These are phyloP conservation scores for Podarcis lilfordi DNA, from an alignment of 2,797 vertebrate species.

Conservation along the genomic window DNA sequence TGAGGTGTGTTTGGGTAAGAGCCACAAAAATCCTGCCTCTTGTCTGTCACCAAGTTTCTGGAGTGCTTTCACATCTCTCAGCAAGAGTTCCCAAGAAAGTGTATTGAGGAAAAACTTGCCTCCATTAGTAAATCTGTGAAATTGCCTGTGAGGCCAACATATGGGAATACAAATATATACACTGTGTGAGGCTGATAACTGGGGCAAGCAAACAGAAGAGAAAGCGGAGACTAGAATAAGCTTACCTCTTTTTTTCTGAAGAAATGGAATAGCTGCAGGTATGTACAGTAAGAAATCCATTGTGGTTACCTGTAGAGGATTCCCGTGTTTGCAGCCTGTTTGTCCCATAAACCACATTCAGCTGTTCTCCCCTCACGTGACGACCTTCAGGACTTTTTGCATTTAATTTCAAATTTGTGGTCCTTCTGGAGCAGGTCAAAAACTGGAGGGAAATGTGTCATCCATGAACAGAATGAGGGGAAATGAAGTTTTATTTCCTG, in stretches of 20 bases:
- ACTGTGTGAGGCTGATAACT: conserved; percentile 1
- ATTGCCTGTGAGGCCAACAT: conserved; percentile 48
- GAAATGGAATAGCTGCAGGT: not conserved
- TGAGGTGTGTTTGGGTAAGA: conserved; percentile 49
- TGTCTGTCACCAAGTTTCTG: conserved; percentile 56
- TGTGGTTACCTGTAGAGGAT: not conserved
- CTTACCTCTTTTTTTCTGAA: not conserved
- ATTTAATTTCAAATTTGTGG: not conserved
- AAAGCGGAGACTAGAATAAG: not conserved
- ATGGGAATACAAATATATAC: conserved; percentile 28
- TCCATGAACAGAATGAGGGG: not conserved
- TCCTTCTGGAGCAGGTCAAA: not conserved
- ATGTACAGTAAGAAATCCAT: not conserved
- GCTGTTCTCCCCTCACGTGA: not conserved
- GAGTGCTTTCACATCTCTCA: conserved; percentile 53
- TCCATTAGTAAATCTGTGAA: conserved; percentile 57
- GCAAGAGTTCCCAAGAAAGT: conserved; percentile 40
- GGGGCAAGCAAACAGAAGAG: not conserved
- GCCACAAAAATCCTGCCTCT: conserved; percentile 54
- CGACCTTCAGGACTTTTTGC: not conserved
- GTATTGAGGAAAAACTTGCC: conserved; percentile 37
- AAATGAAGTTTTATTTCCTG: not conserved
- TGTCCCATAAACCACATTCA: too few species aligned
- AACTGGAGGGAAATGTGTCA: not conserved
- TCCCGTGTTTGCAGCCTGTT: too few species aligned